Conservation (phyloP, 1,140 invertebrate species). For the Cecropterus lyciades region DNA sequence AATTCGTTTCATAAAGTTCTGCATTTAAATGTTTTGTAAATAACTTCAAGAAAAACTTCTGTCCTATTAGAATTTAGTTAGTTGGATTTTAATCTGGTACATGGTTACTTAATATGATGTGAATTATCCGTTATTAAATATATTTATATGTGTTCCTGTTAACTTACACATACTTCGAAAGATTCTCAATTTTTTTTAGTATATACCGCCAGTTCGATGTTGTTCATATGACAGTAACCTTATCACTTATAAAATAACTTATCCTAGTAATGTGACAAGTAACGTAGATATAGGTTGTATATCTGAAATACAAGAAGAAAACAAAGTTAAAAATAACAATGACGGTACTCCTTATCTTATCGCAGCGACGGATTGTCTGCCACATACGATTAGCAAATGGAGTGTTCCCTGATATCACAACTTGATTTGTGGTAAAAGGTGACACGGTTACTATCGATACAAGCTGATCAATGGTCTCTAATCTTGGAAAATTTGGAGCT, state of each 20-base stretch:
- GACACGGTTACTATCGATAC: not conserved
- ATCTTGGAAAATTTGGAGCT: not conserved
- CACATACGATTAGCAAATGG: conserved; percentile 42
- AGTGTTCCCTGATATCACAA: conserved; percentile 19
- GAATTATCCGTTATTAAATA: no score
- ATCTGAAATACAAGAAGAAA: conserved; percentile 10
- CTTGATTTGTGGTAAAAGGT: not conserved
- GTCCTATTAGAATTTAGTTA: no score
- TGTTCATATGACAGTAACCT: not conserved
- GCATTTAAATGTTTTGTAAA: no score
- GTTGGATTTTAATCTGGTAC: no score
- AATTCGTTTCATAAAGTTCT: no score
- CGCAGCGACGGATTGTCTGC: conserved; percentile 56
- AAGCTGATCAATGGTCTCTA: not conserved
- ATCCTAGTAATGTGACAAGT: not conserved
- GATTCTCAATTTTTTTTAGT: no score
- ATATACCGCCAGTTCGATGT: not conserved
- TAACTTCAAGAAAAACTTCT: no score
- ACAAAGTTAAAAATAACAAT: conserved; percentile 43
- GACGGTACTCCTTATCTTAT: conserved; percentile 42
- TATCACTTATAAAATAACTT: not conserved
- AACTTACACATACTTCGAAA: no score
- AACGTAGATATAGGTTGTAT: not conserved
- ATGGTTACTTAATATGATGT: no score
- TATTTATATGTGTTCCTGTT: no score